Percentiles rank a stretch among this genome's conserved stretches.
Evolutionary conservation across 2,113 vertebrate genomes (phyloP).

Genomic region (Cryptomyrus ogoouensis): DNA sequence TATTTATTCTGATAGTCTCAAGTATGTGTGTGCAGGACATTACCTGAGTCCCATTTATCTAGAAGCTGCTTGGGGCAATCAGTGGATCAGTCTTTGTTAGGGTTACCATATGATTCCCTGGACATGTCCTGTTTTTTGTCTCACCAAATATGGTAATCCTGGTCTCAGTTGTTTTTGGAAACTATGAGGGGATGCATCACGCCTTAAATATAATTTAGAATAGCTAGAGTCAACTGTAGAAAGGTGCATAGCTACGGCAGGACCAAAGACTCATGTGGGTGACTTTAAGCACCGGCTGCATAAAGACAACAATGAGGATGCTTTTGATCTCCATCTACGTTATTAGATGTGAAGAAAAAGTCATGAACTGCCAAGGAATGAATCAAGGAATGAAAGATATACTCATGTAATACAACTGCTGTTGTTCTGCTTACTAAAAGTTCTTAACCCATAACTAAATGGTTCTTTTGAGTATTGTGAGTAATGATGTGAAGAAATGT

Average conservation of each 20-base stretch:
- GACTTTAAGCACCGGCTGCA: neutral
- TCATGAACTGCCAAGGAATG: neutral
- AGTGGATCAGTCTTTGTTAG: slow-evolving; percentile 10
- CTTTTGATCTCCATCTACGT: neutral
- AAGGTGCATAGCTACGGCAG: slow-evolving; percentile 43
- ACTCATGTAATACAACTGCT: neutral
- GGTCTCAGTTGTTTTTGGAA: slow-evolving; percentile 4
- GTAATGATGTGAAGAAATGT: neutral
- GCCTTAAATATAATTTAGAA: slow-evolving; percentile 50
- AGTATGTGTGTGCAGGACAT: slow-evolving; percentile 20
- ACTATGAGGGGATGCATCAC: slow-evolving; percentile 36
- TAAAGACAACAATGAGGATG: neutral
- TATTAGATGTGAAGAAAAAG: neutral
- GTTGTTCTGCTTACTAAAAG: neutral
- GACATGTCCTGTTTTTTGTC: too few relatives aligned
- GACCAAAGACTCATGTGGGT: slow-evolving; percentile 33
- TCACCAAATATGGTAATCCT: too few relatives aligned
- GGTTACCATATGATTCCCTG: too few relatives aligned
- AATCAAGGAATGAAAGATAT: neutral
- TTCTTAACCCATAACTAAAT: neutral
- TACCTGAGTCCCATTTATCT: slow-evolving; percentile 17
- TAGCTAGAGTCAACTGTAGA: slow-evolving; percentile 31
- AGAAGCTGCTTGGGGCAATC: slow-evolving; percentile 11
- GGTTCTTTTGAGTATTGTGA: neutral
- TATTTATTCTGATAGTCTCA: slow-evolving; percentile 31